Evolutionary conservation across 2,113 vertebrate genomes (phyloP).

Genomic region (Phyllostomus hastatus): DNA sequence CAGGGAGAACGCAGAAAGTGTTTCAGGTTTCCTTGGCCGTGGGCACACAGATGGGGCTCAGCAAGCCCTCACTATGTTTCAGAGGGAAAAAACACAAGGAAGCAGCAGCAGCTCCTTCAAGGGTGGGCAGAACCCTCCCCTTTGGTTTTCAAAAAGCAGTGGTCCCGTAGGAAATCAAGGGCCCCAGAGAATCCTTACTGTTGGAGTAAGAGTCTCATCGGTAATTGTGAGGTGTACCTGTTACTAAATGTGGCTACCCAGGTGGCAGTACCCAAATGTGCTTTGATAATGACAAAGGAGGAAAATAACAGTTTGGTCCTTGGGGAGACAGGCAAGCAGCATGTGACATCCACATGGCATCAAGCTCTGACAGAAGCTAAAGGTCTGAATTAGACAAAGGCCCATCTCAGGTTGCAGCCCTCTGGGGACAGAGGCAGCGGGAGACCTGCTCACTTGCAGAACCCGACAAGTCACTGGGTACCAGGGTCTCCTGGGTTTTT

Average conservation of each 20-base stretch:
- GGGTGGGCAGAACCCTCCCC: background rate
- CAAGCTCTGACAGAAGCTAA: slow-evolving; percentile 10
- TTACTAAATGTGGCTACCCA: slow-evolving; percentile 53
- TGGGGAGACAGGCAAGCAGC: slow-evolving; percentile 11
- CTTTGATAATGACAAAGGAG: slow-evolving; percentile 58
- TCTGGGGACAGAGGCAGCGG: background rate
- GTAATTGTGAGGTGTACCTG: slow-evolving; percentile 26
- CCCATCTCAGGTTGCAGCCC: slow-evolving; percentile 16
- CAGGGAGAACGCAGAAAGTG: background rate
- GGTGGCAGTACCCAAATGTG: slow-evolving; percentile 39
- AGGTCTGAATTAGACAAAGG: slow-evolving; percentile 35
- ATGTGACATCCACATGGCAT: background rate
- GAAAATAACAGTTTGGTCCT: slow-evolving; percentile 48
- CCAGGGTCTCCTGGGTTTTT: slow-evolving; percentile 24
- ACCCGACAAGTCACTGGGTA: background rate
- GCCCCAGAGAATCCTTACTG: background rate
- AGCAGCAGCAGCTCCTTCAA: background rate
- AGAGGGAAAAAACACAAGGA: background rate
- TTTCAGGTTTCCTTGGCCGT: background rate
- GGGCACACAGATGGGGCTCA: background rate
- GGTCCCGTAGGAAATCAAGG: background rate
- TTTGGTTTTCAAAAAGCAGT: background rate
- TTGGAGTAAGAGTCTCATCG: background rate
- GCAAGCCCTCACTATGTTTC: background rate
- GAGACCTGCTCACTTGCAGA: slow-evolving; percentile 25